phyloP scores from a whole-genome alignment of 2,888 invertebrate genomes.

The Choreutis nemorana region DNA sequence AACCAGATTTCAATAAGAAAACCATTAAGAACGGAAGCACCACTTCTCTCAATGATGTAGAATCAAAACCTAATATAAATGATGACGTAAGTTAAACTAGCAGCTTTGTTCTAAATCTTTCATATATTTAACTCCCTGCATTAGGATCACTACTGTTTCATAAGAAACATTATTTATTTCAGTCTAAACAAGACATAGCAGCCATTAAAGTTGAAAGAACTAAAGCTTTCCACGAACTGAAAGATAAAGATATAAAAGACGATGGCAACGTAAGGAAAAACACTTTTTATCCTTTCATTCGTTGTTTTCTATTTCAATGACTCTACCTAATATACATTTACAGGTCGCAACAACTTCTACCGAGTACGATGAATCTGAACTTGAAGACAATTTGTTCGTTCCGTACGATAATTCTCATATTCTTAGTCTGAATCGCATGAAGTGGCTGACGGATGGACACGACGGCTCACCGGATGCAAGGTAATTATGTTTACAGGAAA shows the following conservation, averaged over 20 bases:
- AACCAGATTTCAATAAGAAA: conserved; percentile 17
- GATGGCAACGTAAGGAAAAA: not conserved
- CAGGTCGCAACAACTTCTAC: conserved; percentile 19
- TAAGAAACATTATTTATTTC: conserved; percentile 6
- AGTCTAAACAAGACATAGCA: conserved; percentile 21
- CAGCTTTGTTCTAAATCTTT: conserved; percentile 3
- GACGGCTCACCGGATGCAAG: conserved; percentile 36
- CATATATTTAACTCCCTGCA: not conserved
- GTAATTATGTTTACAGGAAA: conserved; percentile 18
- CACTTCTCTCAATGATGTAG: conserved; percentile 13
- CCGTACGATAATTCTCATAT: conserved; percentile 27
- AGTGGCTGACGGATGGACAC: conserved; percentile 43
- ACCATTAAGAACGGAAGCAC: too few relatives aligned
- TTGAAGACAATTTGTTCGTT: conserved; percentile 14
- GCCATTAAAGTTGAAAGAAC: conserved; percentile 41
- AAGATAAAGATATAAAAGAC: conserved; percentile 11
- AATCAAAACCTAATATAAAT: too few relatives aligned
- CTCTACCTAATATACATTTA: conserved; percentile 1
- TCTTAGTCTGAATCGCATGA: conserved; percentile 47
- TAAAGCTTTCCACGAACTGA: conserved; percentile 40
- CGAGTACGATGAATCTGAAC: conserved; percentile 18
- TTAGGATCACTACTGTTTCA: not conserved
- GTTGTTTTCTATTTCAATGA: not conserved
- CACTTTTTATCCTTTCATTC: not conserved
- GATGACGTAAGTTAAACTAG: conserved; percentile 21